Percentiles rank a stretch among this genome's conserved stretches.
Evolutionary conservation across 92 coral and sea anemone species (phyloP).

Genomic region (Siderastrea siderea): DNA sequence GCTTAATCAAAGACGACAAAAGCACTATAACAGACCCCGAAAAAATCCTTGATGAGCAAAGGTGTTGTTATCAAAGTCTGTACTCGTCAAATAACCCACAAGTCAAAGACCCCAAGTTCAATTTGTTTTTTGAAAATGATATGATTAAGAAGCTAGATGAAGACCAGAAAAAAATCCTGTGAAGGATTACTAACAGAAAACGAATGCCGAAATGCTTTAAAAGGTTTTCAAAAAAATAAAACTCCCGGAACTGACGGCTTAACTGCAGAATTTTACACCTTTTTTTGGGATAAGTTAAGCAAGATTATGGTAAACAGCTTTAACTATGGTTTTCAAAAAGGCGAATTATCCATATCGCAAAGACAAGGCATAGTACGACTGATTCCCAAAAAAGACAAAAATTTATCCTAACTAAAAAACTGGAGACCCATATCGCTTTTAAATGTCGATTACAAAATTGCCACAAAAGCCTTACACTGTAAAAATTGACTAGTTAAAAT

Average conservation of each 20-base stretch:
- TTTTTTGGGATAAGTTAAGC: constrained; percentile 19
- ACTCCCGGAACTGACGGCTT: constrained; percentile 54
- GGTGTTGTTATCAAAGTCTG: background rate
- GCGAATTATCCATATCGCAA: constrained; percentile 32
- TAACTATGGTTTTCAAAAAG: constrained; percentile 33
- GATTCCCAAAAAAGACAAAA: constrained; percentile 27
- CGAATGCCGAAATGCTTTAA: constrained; percentile 10
- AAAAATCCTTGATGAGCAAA: constrained; percentile 11
- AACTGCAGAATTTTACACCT: constrained; percentile 23
- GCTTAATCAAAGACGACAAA: background rate
- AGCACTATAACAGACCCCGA: constrained; percentile 2
- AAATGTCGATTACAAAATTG: no score
- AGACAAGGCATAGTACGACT: constrained; percentile 1
- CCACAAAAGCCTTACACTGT: no score
- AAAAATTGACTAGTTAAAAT: no score
- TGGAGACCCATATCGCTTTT: no score
- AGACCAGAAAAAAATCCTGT: constrained; percentile 24
- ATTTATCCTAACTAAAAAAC: background rate
- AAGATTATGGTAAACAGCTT: constrained; percentile 16
- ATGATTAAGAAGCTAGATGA: background rate
- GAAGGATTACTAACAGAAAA: constrained; percentile 40
- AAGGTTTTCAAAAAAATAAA: constrained; percentile 13
- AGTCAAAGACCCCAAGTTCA: constrained; percentile 12
- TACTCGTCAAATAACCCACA: background rate
- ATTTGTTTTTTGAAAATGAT: background rate